Conservation (phyloP, 2,888 invertebrate genomes). For the Notodonta dromedarius region DNA sequence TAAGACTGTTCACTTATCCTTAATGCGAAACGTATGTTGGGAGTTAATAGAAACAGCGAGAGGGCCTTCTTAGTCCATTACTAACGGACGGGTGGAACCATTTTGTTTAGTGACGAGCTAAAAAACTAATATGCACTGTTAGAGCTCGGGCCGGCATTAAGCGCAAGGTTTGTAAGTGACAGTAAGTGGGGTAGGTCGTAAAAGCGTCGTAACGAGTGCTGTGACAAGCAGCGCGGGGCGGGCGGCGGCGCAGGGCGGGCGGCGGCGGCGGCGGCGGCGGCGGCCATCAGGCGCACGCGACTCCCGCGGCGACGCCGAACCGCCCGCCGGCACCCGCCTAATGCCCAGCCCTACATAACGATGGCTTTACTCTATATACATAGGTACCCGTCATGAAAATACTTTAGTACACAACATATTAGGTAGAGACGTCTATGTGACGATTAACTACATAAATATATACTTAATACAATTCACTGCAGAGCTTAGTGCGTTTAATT, state of each 20-base stretch:
- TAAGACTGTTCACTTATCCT: constrained; percentile 44
- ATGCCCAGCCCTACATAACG: constrained; percentile 32
- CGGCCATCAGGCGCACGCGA: constrained; percentile 64
- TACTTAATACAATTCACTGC: not conserved
- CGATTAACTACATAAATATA: not conserved
- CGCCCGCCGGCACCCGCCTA: constrained; percentile 34
- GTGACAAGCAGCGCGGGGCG: constrained; percentile 54
- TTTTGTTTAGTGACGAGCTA: constrained; percentile 56
- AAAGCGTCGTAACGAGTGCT: constrained; percentile 61
- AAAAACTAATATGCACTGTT: constrained; percentile 61
- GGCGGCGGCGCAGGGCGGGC: constrained; percentile 47
- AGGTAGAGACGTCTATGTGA: not conserved
- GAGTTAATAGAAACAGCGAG: constrained; percentile 60
- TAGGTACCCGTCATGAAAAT: constrained; percentile 39
- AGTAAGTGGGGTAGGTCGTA: constrained; percentile 64
- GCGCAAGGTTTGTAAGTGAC: constrained; percentile 61
- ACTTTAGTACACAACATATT: constrained; percentile 29
- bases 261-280: constrained; percentile 37
- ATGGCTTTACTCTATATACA: constrained; percentile 21
- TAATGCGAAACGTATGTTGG: constrained; percentile 57
- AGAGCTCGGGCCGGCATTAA: constrained; percentile 62
- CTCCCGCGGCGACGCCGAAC: constrained; percentile 55
- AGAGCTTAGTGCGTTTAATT: not conserved
- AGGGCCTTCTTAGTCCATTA: constrained; percentile 49
- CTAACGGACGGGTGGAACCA: constrained; percentile 36